Evolutionary conservation across 1,140 invertebrate genomes (phyloP).

Genomic region (Ephestia elutella): DNA sequence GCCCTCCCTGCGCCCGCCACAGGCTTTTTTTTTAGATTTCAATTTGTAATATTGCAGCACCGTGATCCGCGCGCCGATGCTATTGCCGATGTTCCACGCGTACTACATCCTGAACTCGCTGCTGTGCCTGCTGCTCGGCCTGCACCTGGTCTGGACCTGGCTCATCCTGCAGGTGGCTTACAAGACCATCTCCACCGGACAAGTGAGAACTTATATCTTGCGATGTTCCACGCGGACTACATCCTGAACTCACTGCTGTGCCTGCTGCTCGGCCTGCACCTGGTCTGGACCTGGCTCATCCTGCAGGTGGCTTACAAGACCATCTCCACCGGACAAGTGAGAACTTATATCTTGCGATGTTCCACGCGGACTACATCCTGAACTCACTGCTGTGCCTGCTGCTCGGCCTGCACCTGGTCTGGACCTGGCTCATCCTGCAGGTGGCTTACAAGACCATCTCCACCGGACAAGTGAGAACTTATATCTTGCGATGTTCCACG

Average conservation of each 20-base stretch:
- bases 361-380: constrained; percentile 94
- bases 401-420: constrained; percentile 93
- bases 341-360: constrained; percentile 13
- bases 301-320: constrained; percentile 89
- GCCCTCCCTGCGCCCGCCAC: too few species aligned
- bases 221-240: constrained; percentile 83
- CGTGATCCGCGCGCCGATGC: constrained; percentile 86
- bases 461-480: constrained; percentile 77
- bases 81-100: constrained; percentile 93
- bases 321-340: constrained; percentile 85
- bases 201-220: constrained; percentile 73
- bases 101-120: constrained; percentile 97
- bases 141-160: constrained; percentile 97
- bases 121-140: constrained; percentile 79
- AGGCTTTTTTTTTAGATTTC: too few species aligned
- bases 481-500: too few species aligned
- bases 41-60: constrained; percentile 84
- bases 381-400: constrained; percentile 84
- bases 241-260: constrained; percentile 89
- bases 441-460: constrained; percentile 88
- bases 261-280: constrained; percentile 89
- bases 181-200: constrained; percentile 85
- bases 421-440: constrained; percentile 95
- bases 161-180: constrained; percentile 93
- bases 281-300: constrained; percentile 97